Conservation (phyloP, 1,140 invertebrate genomes). For the Solenopsis fugax region DNA sequence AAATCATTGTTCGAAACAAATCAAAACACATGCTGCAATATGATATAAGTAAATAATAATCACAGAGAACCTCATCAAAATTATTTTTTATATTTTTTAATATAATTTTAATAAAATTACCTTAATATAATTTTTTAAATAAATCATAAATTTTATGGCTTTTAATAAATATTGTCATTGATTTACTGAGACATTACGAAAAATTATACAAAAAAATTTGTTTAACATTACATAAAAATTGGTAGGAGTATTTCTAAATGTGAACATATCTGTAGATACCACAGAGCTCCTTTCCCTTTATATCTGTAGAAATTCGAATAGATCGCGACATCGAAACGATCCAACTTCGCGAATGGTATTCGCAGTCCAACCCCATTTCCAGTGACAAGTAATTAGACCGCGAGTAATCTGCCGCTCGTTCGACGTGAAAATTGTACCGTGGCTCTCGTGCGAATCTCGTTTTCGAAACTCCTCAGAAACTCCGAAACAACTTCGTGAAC, state of each 20-base stretch:
- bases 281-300: background rate
- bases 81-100: background rate
- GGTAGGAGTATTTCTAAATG: background rate
- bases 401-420: constrained; percentile 61
- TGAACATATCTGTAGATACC: background rate
- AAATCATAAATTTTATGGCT: background rate
- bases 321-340: constrained; percentile 46
- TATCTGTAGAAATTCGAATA: constrained; percentile 28
- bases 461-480: constrained; percentile 61
- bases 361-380: constrained; percentile 50
- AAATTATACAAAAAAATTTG: no score
- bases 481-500: constrained; percentile 39
- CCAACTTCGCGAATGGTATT: constrained; percentile 41
- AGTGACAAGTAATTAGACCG: constrained; percentile 60
- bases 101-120: background rate
- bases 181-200: background rate
- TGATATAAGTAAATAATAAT: constrained; percentile 8
- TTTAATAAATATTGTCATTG: background rate
- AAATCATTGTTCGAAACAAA: background rate
- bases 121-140: no score
- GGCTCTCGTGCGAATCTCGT: constrained; percentile 33
- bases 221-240: background rate
- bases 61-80: background rate
- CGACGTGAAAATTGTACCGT: constrained; percentile 57
- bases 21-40: background rate